Evolutionary conservation across 1,140 invertebrate genomes (phyloP).

Genomic region (Panagrolaimus sp.): DNA sequence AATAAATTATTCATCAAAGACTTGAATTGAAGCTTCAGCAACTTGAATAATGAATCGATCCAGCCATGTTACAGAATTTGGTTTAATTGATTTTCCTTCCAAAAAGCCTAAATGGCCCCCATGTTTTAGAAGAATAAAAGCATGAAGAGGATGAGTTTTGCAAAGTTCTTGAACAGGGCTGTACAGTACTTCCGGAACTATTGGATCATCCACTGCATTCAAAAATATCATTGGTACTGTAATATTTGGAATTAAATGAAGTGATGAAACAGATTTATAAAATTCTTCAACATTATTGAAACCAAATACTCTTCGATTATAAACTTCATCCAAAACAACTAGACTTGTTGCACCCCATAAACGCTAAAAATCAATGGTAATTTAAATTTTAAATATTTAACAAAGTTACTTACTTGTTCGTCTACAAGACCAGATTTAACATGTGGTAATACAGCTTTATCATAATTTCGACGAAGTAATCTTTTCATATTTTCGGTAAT

Average conservation of each 20-base stretch:
- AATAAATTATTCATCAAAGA: constrained; percentile 2
- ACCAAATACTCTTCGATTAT: constrained; percentile 70
- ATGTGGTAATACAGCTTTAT: constrained; percentile 70
- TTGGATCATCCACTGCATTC: constrained; percentile 79
- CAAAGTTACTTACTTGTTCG: constrained; percentile 51
- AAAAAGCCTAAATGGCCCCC: constrained; percentile 87
- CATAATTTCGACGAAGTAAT: constrained; percentile 73
- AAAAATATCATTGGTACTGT: constrained; percentile 76
- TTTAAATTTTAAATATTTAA: too few species aligned
- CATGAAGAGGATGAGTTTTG: constrained; percentile 66
- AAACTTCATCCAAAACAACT: constrained; percentile 78
- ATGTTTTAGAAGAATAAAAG: constrained; percentile 75
- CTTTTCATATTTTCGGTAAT: constrained; percentile 84
- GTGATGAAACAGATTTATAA: constrained; percentile 66
- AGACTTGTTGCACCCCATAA: constrained; percentile 77
- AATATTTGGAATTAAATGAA: constrained; percentile 63
- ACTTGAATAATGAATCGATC: constrained; percentile 71
- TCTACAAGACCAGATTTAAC: constrained; percentile 63
- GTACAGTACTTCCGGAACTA: constrained; percentile 72
- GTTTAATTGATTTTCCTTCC: constrained; percentile 73
- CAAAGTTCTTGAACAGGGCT: constrained; percentile 67
- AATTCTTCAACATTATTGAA: constrained; percentile 72
- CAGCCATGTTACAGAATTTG: constrained; percentile 80
- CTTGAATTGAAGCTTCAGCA: constrained; percentile 53
- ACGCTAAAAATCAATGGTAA: constrained; percentile 62